phyloP scores from a whole-genome alignment of 2,888 invertebrate genomes.

The Parasteatoda lunata region DNA sequence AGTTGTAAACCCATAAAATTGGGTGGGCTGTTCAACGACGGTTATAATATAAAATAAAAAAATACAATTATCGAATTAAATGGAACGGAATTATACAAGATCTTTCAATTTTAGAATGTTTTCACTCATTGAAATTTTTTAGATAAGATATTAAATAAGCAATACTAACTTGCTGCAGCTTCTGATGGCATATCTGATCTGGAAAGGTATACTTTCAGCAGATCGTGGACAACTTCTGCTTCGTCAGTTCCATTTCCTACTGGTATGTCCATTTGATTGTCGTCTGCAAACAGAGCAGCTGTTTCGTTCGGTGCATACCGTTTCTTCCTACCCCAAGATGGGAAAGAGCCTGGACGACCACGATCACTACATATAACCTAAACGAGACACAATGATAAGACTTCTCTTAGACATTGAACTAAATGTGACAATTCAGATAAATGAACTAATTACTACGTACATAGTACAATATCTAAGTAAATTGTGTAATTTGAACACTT shows the following conservation, averaged over 20 bases:
- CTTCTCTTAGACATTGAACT: neutral
- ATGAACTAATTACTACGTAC: too few relatives aligned
- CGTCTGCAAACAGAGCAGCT: constrained; percentile 39
- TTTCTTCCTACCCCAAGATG: constrained; percentile 71
- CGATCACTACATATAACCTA: constrained; percentile 70
- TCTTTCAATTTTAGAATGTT: too few relatives aligned
- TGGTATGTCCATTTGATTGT: constrained; percentile 22
- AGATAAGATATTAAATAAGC: too few relatives aligned
- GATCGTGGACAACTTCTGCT: constrained; percentile 70
- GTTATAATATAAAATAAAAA: too few relatives aligned
- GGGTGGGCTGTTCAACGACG: too few relatives aligned
- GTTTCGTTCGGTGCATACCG: constrained; percentile 58
- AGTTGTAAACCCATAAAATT: too few relatives aligned
- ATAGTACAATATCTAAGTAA: too few relatives aligned
- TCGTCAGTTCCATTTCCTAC: constrained; percentile 58
- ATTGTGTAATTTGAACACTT: too few relatives aligned
- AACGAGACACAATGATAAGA: neutral
- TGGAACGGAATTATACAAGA: neutral
- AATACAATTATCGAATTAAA: too few relatives aligned
- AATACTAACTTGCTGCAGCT: constrained; percentile 50
- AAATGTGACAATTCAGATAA: too few relatives aligned
- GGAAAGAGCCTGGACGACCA: constrained; percentile 70
- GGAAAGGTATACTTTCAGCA: constrained; percentile 70
- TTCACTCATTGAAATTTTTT: too few relatives aligned
- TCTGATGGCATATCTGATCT: constrained; percentile 69